phyloP scores from a whole-genome alignment of 1,140 invertebrate genomes.

The Leptinotarsa lineolata region DNA sequence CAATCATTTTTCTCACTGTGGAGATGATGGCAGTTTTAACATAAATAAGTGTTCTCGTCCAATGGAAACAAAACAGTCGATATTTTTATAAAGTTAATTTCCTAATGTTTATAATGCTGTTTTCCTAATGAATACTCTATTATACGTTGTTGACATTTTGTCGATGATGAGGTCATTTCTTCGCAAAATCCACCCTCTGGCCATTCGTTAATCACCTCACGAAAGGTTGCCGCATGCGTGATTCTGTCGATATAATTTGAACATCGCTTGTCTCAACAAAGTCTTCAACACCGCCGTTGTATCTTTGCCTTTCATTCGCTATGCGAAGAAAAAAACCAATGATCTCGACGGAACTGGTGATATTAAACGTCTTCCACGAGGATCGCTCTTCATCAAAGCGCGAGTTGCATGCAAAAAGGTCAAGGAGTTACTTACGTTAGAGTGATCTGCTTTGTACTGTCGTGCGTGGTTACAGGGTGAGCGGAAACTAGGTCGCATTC shows the following conservation, averaged over 20 bases:
- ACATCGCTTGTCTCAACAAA: neutral
- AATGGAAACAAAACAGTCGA: no score
- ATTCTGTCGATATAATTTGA: neutral
- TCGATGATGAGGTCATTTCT: neutral
- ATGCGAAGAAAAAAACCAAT: neutral
- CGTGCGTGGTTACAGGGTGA: slow-evolving; percentile 4
- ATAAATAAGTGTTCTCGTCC: no score
- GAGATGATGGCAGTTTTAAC: no score
- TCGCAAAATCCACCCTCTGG: neutral
- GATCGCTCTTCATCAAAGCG: neutral
- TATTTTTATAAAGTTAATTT: no score
- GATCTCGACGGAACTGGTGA: neutral
- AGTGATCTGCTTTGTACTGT: neutral
- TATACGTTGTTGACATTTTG: no score
- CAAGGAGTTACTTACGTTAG: neutral
- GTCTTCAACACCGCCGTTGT: neutral
- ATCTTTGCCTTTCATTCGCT: slow-evolving; percentile 5
- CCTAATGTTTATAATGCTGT: no score
- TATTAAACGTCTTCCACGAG: neutral
- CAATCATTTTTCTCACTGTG: no score
- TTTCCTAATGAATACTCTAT: no score
- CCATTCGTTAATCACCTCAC: neutral
- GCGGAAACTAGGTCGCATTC: neutral
- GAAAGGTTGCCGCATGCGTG: slow-evolving; percentile 1
- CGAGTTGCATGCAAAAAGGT: neutral